These are phyloP conservation scores for Lochmaea capreae DNA, from an alignment of 2,888 invertebrate species.

Conservation along the genomic window DNA sequence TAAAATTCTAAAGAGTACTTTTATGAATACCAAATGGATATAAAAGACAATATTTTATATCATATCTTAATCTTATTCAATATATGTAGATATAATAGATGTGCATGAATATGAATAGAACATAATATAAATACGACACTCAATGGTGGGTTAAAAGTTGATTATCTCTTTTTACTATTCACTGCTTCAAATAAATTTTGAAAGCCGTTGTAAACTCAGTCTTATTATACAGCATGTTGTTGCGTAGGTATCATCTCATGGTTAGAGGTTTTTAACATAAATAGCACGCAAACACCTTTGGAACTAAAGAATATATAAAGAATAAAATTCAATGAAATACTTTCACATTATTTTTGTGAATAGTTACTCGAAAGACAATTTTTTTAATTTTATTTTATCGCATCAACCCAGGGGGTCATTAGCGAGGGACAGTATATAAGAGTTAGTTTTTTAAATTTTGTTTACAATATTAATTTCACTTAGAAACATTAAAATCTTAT, in stretches of 20 bases:
- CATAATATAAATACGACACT: conserved; percentile 23
- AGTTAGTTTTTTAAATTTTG: too few species aligned
- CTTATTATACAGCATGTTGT: conserved; percentile 26
- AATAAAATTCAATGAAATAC: neutral
- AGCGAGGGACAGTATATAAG: too few species aligned
- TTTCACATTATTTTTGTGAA: too few species aligned
- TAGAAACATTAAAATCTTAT: too few species aligned
- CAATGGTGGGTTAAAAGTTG: conserved; percentile 34
- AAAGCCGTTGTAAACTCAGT: conserved; percentile 29
- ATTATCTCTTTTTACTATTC: conserved; percentile 32
- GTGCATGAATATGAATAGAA: conserved; percentile 35
- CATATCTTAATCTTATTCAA: conserved; percentile 42
- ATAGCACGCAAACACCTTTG: conserved; percentile 6
- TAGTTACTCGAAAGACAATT: too few species aligned
- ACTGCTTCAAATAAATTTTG: conserved; percentile 29
- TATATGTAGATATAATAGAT: conserved; percentile 35
- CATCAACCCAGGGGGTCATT: too few species aligned
- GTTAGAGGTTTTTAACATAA: conserved; percentile 23
- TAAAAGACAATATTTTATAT: conserved; percentile 40
- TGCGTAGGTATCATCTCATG: conserved; percentile 20
- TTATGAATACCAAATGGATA: conserved; percentile 39
- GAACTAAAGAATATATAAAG: neutral
- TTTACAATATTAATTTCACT: too few species aligned
- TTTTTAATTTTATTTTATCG: too few species aligned
- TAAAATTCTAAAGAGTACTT: conserved; percentile 45